phyloP scores from a whole-genome alignment of 2,113 vertebrate genomes.

The Neomonachus schauinslandi region DNA sequence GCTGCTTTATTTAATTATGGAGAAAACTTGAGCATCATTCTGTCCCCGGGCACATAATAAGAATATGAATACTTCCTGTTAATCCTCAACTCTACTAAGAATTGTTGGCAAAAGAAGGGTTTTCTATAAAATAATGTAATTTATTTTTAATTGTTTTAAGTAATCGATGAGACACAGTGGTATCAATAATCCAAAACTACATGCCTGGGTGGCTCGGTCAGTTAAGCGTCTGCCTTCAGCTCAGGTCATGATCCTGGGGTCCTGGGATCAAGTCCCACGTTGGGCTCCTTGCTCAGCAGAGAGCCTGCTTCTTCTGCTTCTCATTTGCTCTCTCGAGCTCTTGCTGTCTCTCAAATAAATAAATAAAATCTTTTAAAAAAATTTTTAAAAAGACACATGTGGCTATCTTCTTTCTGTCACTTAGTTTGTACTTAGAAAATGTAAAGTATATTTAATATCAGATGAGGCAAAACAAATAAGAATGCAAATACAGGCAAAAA shows the following conservation, averaged over 20 bases:
- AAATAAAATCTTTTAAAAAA: too few relatives aligned
- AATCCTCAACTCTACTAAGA: neutral
- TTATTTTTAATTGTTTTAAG: constrained; percentile 38
- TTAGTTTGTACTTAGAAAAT: constrained; percentile 26
- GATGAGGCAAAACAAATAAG: neutral
- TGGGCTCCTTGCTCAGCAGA: too few relatives aligned
- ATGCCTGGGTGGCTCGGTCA: too few relatives aligned
- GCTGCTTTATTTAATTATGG: constrained; percentile 36
- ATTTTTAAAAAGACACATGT: too few relatives aligned
- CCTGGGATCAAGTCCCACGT: too few relatives aligned
- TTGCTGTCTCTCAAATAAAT: too few relatives aligned
- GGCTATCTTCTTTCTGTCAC: neutral
- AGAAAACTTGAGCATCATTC: neutral
- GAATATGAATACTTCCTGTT: neutral
- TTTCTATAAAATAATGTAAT: neutral
- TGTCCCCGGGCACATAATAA: neutral
- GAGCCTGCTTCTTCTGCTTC: too few relatives aligned
- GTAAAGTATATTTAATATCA: neutral
- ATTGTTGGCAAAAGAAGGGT: neutral
- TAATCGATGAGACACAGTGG: neutral
- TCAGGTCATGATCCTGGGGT: too few relatives aligned
- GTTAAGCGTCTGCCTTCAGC: too few relatives aligned
- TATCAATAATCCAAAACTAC: neutral
- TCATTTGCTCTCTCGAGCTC: too few relatives aligned
- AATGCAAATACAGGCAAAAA: neutral